Evolutionary conservation across 2,797 vertebrate species (phyloP).

Genomic region (Pteropus rufus): DNA sequence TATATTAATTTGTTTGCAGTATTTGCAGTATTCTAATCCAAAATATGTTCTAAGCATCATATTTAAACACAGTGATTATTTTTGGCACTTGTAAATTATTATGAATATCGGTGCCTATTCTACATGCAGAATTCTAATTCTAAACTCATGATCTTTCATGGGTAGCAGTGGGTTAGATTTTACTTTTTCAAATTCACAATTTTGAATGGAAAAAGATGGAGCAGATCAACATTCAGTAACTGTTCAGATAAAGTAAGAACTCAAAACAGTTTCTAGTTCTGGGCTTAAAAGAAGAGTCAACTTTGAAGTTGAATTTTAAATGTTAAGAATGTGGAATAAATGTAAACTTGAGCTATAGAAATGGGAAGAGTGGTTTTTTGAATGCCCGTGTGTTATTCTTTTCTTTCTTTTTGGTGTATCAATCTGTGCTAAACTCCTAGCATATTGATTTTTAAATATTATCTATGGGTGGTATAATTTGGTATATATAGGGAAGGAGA

Average conservation of each 20-base stretch:
- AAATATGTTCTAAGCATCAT: neutral
- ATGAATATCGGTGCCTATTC: constrained; percentile 5
- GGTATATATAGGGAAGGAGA: neutral
- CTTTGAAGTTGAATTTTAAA: neutral
- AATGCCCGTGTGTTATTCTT: neutral
- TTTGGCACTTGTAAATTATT: neutral
- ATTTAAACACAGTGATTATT: neutral
- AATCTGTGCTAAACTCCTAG: neutral
- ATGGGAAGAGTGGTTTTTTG: neutral
- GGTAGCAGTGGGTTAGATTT: neutral
- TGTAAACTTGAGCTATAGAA: neutral
- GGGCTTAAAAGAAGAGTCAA: neutral
- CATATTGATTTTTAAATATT: neutral
- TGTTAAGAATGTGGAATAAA: neutral
- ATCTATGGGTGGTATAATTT: neutral
- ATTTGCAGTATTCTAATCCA: neutral
- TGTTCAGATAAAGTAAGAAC: neutral
- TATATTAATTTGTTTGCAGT: neutral
- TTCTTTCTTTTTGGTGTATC: neutral
- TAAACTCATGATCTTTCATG: neutral
- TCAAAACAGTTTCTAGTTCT: neutral
- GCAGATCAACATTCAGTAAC: neutral
- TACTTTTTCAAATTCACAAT: neutral
- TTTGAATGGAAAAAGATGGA: neutral
- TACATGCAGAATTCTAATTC: neutral